Conservation (phyloP, 2,888 invertebrate species). For the Rambutsinella grinnellia region DNA sequence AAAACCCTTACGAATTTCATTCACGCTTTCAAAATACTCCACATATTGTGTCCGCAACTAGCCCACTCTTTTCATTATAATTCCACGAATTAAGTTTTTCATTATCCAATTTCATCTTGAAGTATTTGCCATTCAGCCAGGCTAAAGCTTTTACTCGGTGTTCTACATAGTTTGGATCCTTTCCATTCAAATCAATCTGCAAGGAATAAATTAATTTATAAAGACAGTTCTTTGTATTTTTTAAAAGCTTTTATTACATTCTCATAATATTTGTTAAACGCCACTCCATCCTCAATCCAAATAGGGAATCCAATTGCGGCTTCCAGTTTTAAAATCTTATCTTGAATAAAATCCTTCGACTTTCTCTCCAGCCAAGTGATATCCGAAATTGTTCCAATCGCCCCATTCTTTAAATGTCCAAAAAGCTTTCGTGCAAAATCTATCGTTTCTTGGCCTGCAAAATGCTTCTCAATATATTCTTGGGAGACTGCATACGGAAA, state of each 20-base stretch:
- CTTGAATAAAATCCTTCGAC: background rate
- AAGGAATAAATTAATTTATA: no score
- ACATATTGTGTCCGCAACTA: constrained; percentile 29
- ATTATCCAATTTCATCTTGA: constrained; percentile 26
- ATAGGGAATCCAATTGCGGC: background rate
- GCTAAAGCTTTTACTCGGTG: background rate
- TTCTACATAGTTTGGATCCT: no score
- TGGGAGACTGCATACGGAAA: constrained; percentile 26
- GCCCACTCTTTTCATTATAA: constrained; percentile 5
- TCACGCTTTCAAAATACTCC: constrained; percentile 24
- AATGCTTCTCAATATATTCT: constrained; percentile 15
- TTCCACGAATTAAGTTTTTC: constrained; percentile 25
- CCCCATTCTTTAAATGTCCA: constrained; percentile 19
- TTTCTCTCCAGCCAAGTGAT: constrained; percentile 22
- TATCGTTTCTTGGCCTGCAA: background rate
- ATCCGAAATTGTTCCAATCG: background rate
- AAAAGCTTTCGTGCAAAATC: background rate
- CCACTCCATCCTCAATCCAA: constrained; percentile 12
- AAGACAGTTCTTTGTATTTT: no score
- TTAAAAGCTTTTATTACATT: constrained; percentile 17
- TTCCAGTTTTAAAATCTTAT: constrained; percentile 6
- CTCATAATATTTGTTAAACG: background rate
- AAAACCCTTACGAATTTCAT: constrained; percentile 33
- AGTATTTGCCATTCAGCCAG: constrained; percentile 32
- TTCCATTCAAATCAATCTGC: no score